phyloP scores from a whole-genome alignment of 2,888 invertebrate genomes.

The Esperia sulphurella region DNA sequence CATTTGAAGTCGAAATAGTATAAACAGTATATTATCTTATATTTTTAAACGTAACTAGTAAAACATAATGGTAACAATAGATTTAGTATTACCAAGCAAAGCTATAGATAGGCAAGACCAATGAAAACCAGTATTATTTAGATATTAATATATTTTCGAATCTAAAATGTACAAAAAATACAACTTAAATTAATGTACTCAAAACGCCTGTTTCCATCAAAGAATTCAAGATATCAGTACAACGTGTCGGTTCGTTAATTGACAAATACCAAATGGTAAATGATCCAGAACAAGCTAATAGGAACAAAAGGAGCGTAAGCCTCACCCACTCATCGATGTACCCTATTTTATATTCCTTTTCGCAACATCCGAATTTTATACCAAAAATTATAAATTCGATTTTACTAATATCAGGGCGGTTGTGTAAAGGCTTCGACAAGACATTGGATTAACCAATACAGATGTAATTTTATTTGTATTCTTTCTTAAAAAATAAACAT shows the following conservation, averaged over 20 bases:
- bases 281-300: slow-evolving; percentile 63
- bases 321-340: slow-evolving; percentile 40
- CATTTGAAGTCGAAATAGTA: background rate
- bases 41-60: background rate
- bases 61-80: background rate
- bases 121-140: slow-evolving; percentile 63
- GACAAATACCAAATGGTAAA: slow-evolving; percentile 61
- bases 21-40: background rate
- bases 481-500: slow-evolving; percentile 71
- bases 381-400: slow-evolving; percentile 70
- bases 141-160: slow-evolving; percentile 85
- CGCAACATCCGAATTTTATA: slow-evolving; percentile 40
- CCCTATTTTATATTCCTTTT: slow-evolving; percentile 28
- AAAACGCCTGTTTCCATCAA: slow-evolving; percentile 66
- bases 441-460: slow-evolving; percentile 55
- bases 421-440: slow-evolving; percentile 65
- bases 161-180: slow-evolving; percentile 88
- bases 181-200: slow-evolving; percentile 84
- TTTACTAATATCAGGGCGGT: slow-evolving; percentile 74
- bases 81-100: background rate
- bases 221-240: slow-evolving; percentile 52
- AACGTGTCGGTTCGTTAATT: slow-evolving; percentile 59
- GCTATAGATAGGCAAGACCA: slow-evolving; percentile 12
- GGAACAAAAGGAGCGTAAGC: slow-evolving; percentile 63
- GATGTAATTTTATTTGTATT: slow-evolving; percentile 56